Conservation (phyloP, 2,113 vertebrate genomes). For the Donacobius atricapilla region DNA sequence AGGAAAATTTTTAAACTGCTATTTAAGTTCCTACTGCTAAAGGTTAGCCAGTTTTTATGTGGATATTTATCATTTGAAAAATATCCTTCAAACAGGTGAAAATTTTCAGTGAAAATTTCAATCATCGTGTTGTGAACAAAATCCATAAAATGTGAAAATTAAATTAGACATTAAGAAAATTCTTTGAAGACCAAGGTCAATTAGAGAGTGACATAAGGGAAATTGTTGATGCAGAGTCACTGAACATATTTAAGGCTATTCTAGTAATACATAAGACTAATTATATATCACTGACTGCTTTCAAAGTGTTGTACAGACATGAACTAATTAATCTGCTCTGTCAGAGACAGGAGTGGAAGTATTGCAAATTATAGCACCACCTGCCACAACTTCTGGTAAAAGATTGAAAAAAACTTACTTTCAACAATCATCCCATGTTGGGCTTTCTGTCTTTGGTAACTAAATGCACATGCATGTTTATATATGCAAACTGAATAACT, state of each 20-base stretch:
- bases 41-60: background rate
- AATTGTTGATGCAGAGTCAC: slow-evolving; percentile 3
- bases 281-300: slow-evolving; percentile 21
- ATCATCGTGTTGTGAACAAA: background rate
- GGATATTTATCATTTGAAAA: background rate
- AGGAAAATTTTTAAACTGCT: background rate
- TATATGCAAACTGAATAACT: background rate
- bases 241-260: slow-evolving; percentile 15
- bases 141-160: slow-evolving; percentile 4
- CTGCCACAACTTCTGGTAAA: background rate
- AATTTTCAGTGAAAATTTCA: background rate
- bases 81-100: background rate
- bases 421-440: background rate
- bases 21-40: background rate
- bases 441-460: background rate
- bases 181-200: slow-evolving; percentile 18
- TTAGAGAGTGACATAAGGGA: slow-evolving; percentile 1
- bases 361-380: background rate
- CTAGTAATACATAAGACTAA: background rate
- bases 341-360: background rate
- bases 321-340: slow-evolving; percentile 35
- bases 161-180: slow-evolving; percentile 14
- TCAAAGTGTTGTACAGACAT: background rate
- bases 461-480: background rate
- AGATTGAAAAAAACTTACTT: background rate